These are phyloP conservation scores for Paraplagusia blochii DNA, from an alignment of 2,113 vertebrate genomes.

Conservation along the genomic window DNA sequence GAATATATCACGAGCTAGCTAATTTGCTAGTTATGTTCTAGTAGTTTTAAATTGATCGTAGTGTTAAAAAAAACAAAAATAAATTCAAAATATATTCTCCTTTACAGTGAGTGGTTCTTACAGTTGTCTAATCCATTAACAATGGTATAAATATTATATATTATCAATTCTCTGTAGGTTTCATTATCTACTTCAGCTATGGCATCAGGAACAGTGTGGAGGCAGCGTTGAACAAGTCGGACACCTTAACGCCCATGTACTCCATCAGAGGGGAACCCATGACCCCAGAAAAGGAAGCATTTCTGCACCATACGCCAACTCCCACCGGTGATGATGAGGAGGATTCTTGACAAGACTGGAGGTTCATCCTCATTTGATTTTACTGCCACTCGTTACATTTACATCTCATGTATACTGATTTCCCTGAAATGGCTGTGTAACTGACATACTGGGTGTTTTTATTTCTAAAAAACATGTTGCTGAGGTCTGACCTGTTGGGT, in stretches of 20 bases:
- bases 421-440: not conserved
- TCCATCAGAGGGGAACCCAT: constrained; percentile 40
- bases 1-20: too few species aligned
- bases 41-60: too few species aligned
- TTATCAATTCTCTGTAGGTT: constrained; percentile 69
- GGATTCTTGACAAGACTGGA: constrained; percentile 40
- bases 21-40: too few species aligned
- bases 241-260: constrained; percentile 64
- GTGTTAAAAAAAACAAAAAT: too few species aligned
- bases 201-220: constrained; percentile 88
- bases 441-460: too few species aligned
- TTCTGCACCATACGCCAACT: constrained; percentile 26
- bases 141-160: not conserved
- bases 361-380: not conserved
- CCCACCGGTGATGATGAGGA: constrained; percentile 8
- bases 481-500: too few species aligned
- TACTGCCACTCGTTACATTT: not conserved
- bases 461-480: too few species aligned
- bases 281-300: constrained; percentile 58
- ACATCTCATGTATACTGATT: not conserved
- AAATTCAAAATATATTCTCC: too few species aligned
- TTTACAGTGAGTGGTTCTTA: too few species aligned
- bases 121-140: too few species aligned
- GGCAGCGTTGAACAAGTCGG: constrained; percentile 60
- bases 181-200: constrained; percentile 88